phyloP scores from a whole-genome alignment of 2,113 vertebrate genomes.

The Neomonachus schauinslandi region DNA sequence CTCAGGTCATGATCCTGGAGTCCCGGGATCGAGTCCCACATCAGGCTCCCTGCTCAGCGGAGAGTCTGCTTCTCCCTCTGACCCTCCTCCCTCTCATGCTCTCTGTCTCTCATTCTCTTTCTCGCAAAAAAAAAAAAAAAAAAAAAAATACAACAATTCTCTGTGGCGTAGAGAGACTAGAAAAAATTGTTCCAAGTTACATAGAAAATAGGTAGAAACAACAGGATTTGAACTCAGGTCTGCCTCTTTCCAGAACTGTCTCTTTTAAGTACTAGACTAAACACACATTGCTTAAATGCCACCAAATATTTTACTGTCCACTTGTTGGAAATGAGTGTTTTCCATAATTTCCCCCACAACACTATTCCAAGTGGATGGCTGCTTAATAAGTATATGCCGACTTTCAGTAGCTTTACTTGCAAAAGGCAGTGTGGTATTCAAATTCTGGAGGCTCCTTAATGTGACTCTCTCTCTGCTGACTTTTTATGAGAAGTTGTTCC shows the following conservation, averaged over 20 bases:
- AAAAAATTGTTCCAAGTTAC: not conserved
- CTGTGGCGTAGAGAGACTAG: not conserved
- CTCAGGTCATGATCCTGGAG: no score
- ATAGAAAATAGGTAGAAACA: not conserved
- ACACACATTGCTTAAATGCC: not conserved
- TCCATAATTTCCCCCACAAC: not conserved
- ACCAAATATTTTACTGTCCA: not conserved
- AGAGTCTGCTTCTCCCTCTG: no score
- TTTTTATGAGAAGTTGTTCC: not conserved
- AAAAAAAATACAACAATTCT: not conserved
- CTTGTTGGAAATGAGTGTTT: not conserved
- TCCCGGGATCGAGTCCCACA: no score
- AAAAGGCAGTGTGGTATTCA: not conserved
- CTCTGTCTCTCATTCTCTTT: no score
- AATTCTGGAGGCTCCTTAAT: not conserved
- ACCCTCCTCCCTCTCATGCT: no score
- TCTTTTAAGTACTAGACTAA: not conserved
- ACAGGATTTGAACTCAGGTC: not conserved
- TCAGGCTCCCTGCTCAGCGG: no score
- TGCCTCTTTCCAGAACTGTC: not conserved
- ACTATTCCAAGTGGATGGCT: not conserved
- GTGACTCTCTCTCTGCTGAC: not conserved
- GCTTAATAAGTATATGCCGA: not conserved
- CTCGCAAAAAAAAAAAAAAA: no score
- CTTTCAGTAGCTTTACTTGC: not conserved